These are phyloP conservation scores for Crocodylus rhombifer DNA, from an alignment of 2,797 vertebrate genomes.

Conservation along the genomic window DNA sequence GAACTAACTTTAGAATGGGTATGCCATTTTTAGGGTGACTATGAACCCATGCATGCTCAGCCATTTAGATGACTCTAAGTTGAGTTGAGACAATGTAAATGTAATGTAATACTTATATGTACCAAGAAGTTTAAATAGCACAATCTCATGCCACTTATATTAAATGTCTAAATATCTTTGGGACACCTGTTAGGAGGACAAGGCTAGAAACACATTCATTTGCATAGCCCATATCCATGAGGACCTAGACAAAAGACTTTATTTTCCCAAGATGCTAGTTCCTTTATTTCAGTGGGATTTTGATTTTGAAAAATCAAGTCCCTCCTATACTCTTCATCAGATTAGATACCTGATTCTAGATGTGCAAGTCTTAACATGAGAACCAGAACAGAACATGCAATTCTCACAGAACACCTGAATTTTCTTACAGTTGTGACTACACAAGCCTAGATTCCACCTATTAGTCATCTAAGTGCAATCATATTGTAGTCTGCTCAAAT, in stretches of 20 bases:
- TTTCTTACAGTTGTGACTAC: not conserved
- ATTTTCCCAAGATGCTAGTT: not conserved
- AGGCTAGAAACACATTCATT: rapidly evolving
- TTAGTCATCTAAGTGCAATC: no score
- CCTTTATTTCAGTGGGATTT: not conserved
- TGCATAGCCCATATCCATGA: not conserved
- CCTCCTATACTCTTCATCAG: not conserved
- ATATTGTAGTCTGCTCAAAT: no score
- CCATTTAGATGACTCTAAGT: no score
- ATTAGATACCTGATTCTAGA: not conserved
- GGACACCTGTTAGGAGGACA: not conserved
- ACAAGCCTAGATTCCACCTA: no score
- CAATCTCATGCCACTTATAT: rapidly evolving
- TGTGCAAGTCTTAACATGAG: not conserved
- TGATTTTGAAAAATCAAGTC: not conserved
- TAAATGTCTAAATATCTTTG: not conserved
- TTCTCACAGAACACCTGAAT: not conserved
- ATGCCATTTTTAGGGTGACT: no score
- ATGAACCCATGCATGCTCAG: no score
- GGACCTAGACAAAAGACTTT: not conserved
- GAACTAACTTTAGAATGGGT: no score
- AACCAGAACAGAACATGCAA: not conserved
- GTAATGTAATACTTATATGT: no score
- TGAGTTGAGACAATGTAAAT: no score
- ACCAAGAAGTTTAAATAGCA: no score